Conservation (phyloP, 1,140 invertebrate genomes). For the Trigoniulus corallinus region DNA sequence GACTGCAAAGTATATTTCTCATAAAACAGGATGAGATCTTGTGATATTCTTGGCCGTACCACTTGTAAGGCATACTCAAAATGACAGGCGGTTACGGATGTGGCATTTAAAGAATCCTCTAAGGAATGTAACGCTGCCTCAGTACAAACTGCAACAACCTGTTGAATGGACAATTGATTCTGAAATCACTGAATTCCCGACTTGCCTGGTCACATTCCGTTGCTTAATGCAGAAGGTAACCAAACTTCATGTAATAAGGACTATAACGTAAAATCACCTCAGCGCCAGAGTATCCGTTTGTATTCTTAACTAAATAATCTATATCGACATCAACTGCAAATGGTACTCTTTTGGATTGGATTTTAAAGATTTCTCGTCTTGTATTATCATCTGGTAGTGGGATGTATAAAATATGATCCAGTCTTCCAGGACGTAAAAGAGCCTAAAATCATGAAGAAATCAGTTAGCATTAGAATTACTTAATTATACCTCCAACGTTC, state of each 20-base stretch:
- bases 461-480: neutral
- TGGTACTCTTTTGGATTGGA: constrained; percentile 27
- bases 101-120: constrained; percentile 45
- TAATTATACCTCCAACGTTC: too few species aligned
- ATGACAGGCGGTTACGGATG: constrained; percentile 36
- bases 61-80: constrained; percentile 47
- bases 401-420: constrained; percentile 79
- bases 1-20: constrained; percentile 40
- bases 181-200: constrained; percentile 11
- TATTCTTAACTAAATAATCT: constrained; percentile 40
- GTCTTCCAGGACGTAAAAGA: constrained; percentile 62
- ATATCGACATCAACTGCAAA: constrained; percentile 30
- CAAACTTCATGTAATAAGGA: neutral
- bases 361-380: constrained; percentile 42
- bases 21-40: constrained; percentile 47
- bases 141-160: constrained; percentile 60
- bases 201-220: too few species aligned
- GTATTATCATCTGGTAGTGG: constrained; percentile 59
- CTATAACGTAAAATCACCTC: constrained; percentile 38
- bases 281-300: constrained; percentile 68
- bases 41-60: constrained; percentile 51
- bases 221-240: neutral
- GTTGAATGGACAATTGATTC: too few species aligned
- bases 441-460: constrained; percentile 36
- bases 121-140: constrained; percentile 67